These are phyloP conservation scores for Pithys albifrons DNA, from an alignment of 2,113 vertebrate species.

Conservation along the genomic window DNA sequence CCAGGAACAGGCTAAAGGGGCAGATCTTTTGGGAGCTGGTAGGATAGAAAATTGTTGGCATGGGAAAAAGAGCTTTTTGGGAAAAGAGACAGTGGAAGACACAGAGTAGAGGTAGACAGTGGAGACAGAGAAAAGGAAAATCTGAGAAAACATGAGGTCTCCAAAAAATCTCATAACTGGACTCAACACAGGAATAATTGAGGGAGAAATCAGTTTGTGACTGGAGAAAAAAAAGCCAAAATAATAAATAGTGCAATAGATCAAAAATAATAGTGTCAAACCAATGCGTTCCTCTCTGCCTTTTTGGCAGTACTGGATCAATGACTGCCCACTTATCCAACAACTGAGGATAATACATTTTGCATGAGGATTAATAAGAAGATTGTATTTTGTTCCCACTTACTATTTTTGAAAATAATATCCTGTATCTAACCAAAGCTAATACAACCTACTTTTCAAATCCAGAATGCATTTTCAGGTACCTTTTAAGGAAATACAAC, in stretches of 20 bases:
- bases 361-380: not conserved
- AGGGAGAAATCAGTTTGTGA: not conserved
- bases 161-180: not conserved
- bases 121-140: not conserved
- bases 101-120: not conserved
- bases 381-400: not conserved
- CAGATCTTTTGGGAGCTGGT: not conserved
- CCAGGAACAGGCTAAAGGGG: not conserved
- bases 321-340: not conserved
- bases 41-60: fast-evolving
- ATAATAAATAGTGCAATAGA: not conserved
- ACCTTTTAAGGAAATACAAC: not conserved
- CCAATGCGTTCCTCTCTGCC: not conserved
- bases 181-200: not conserved
- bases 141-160: not conserved
- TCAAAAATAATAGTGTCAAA: not conserved
- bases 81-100: not conserved
- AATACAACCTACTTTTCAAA: not conserved
- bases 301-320: not conserved
- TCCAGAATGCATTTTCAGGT: not conserved
- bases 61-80: not conserved
- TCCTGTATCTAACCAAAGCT: not conserved
- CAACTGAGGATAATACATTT: not conserved
- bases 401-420: not conserved
- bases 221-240: not conserved